Evolutionary conservation across 2,113 vertebrate species (phyloP), one percentile per base, ranked within the genome.

Genomic region (Lepisosteus oculatus): DNA sequence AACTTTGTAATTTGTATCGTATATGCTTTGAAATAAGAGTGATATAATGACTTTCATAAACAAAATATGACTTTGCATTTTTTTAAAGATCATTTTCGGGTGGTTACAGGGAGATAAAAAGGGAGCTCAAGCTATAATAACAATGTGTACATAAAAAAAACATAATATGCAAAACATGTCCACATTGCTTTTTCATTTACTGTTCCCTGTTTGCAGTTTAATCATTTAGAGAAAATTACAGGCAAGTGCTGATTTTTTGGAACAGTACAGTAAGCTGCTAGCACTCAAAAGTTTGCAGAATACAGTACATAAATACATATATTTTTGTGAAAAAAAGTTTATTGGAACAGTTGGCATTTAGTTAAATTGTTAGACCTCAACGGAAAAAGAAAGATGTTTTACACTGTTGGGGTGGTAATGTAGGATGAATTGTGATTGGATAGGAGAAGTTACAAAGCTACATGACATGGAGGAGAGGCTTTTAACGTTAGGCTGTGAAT

Each of bases 211-310:
- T 15, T 54, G 61, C 41, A 65, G 68, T 43, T 83, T 84, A 85
- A 83, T 88, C 77, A 76, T 75, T 75, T 78, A 74, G 85, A 75
- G 87, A 85, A 87, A 89, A 89, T 90, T 89, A 89, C 83, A 89
- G 86, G 81, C 75, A 59, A 85, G 84, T 80, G 42, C 67, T 43
- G 61, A 73, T 75, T 77, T 75, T 71, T 82, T 79, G 84, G 83
- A 80, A 76, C 73, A 76, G 81, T 74, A 67, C 68, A 83, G 80
- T 83, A 80, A 74, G 76, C 78, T 79, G 85, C 84, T 68, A 76
- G 80, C 81, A 85, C 77, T 61, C 81, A 81, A 83, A 79, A 80
- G 76, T 72, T 65, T 78, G 67, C 13, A 76, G 81, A 84, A 77
- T 4, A 65, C 80, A 77, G 78, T 77, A 85, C 78, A 81, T 77